Evolutionary conservation across 1,140 invertebrate species (phyloP), one percentile per base, ranked within the genome.

Genomic region (Chrysopa pallens): DNA sequence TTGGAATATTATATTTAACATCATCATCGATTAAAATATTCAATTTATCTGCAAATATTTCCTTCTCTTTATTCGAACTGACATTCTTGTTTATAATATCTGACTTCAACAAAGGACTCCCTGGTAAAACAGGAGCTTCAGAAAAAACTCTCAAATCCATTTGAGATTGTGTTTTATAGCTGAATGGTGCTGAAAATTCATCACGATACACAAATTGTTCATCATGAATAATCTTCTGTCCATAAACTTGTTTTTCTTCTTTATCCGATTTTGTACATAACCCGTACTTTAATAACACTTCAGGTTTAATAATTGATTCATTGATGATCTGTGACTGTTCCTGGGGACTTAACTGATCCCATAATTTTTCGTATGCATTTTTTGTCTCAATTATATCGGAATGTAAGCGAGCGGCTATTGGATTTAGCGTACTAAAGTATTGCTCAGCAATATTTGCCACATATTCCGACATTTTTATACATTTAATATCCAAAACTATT

Each of bases 151-250:
- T 74, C 1, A 84, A 56, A 61, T 84, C 77, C 48, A 82, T 68
- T 55, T 85, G 82, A 27, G 81, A 84, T 51, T 73, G 72, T 1
- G 80, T 84, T 59, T 80, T 76, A 61, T 81, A 84, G 1, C 78
- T 71, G 61, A 86, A 87, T 13, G 81, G 80, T 31, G 73, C 78
- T 0, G 80, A 83, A 54, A 84, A 78, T 54, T 84, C 80, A 56
- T 84, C 80, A 47, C 72, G 63, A 63, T 76, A 84, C 12, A 62
- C 63, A 6, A 52, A 59, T 43, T 68, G 60, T 36, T 70, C 69
- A 50, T 72, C 69, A 29, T 67, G 58, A 15, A 71, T 62, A 1
- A 68, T 40, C 48, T 62, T 62, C 7, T 60, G 48, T 0, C 62
- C 67, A 49, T 68, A 69, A 29, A 69, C 63, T 6, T 49, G 47